Percentiles rank a stretch among this genome's conserved stretches.
These are phyloP conservation scores for Laticauda laticaudata DNA, from an alignment of 2,113 vertebrate species.

Conservation along the genomic window DNA sequence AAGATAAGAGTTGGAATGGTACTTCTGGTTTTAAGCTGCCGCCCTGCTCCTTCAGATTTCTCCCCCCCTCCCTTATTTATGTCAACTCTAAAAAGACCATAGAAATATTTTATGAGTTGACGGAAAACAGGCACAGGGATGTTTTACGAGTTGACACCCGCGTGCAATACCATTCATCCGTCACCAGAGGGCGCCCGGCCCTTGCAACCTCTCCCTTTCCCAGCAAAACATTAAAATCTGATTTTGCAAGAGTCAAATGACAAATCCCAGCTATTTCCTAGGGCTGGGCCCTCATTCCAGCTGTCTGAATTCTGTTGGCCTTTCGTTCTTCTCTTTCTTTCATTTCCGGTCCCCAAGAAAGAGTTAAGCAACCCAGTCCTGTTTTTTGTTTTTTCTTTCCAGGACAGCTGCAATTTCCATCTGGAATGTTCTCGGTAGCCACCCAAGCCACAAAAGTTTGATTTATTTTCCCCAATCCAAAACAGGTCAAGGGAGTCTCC, in stretches of 20 bases:
- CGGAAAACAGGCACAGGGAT: too few relatives aligned
- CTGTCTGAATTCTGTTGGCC: background rate
- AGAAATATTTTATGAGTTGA: too few relatives aligned
- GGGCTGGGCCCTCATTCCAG: background rate
- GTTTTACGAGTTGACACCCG: too few relatives aligned
- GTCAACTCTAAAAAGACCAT: too few relatives aligned
- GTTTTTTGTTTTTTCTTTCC: background rate
- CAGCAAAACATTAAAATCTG: background rate
- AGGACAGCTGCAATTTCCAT: background rate
- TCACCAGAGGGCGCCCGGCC: background rate
- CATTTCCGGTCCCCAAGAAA: background rate
- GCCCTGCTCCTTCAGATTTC: too few relatives aligned
- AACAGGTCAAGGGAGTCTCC: background rate
- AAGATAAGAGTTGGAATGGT: too few relatives aligned
- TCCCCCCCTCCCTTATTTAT: too few relatives aligned
- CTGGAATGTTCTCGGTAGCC: background rate
- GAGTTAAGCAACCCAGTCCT: background rate
- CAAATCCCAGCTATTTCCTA: background rate
- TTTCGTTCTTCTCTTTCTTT: background rate
- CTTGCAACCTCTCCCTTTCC: background rate
- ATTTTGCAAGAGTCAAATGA: background rate
- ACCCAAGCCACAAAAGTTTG: background rate
- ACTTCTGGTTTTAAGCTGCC: too few relatives aligned
- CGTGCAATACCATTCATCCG: fast-evolving
- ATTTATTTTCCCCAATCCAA: background rate